Conservation (phyloP, 2,113 vertebrate species). For the human (Homo sapiens) region GRCh38 chr2:239560001-239560500, state of each 20-base stretch:
- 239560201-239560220: background rate
- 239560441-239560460: background rate
- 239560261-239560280: background rate
- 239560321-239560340: background rate
- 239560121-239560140: background rate
- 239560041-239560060: too few species aligned
- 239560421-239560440: background rate
- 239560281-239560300: too few species aligned
- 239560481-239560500: background rate
- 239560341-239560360: background rate
- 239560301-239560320: background rate
- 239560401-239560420: background rate
- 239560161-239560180: too few species aligned
- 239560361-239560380: background rate
- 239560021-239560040: background rate
- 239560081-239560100: background rate
- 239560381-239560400: fast-evolving
- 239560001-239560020: background rate
- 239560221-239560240: too few species aligned
- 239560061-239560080: background rate
- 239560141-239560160: background rate
- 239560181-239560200: fast-evolving
- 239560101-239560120: background rate
- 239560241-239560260: too few species aligned
- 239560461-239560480: background rate